Evolutionary conservation across 2,888 invertebrate genomes (phyloP).

Genomic region (Orthosia incerta): DNA sequence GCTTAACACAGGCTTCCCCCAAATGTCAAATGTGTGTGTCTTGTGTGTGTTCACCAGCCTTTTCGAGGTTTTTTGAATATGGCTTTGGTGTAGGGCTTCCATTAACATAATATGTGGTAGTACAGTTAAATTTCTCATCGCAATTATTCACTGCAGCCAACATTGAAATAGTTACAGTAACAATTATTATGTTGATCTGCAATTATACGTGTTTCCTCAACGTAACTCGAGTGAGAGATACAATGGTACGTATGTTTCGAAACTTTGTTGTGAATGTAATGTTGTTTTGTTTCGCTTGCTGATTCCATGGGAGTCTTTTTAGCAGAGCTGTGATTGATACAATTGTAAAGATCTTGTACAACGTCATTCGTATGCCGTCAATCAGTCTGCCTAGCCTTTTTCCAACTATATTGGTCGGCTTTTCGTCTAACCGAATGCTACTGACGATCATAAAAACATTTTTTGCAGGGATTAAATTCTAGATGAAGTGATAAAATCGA

Average conservation of each 20-base stretch:
- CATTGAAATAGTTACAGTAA: conserved; percentile 18
- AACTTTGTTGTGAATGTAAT: conserved; percentile 9
- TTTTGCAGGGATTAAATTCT: no score
- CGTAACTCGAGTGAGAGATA: not conserved
- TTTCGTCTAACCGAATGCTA: no score
- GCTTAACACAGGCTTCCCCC: no score
- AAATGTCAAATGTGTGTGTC: no score
- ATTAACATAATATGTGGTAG: not conserved
- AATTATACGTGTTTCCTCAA: conserved; percentile 29
- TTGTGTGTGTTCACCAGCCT: no score
- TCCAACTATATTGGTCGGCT: no score
- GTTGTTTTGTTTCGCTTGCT: conserved; percentile 11
- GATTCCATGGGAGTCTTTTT: conserved; percentile 5
- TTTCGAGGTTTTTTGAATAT: not conserved
- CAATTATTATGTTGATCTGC: conserved; percentile 4
- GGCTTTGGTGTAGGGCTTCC: not conserved
- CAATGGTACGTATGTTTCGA: conserved; percentile 7
- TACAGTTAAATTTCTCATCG: not conserved
- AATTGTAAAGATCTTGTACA: not conserved
- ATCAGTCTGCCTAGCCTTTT: no score
- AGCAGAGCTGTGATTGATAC: not conserved
- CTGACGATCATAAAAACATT: no score
- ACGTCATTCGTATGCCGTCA: no score
- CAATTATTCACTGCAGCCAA: conserved; percentile 19
- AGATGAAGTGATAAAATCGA: no score